phyloP scores from a whole-genome alignment of 2,113 vertebrate species.

The Delphinus delphis region DNA sequence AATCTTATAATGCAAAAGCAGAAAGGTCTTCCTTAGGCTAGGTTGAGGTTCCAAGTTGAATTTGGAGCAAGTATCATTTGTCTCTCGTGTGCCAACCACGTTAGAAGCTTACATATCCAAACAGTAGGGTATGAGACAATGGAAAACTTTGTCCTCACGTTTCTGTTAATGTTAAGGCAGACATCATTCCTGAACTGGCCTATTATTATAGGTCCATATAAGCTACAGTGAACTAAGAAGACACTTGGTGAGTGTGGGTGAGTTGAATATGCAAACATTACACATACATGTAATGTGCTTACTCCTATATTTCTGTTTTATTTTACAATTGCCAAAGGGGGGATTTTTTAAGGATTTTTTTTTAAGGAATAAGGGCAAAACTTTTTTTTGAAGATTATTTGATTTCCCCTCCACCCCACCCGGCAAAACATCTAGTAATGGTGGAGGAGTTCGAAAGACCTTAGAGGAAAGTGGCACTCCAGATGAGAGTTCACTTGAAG shows the following conservation, averaged over 20 bases:
- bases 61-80: background rate
- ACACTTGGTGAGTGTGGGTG: background rate
- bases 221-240: background rate
- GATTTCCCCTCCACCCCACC: background rate
- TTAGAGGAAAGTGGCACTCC: background rate
- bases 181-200: slow-evolving; percentile 11
- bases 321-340: background rate
- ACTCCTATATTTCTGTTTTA: background rate
- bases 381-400: background rate
- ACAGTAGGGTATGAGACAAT: slow-evolving; percentile 29
- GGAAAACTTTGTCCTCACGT: slow-evolving; percentile 58
- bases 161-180: slow-evolving; percentile 48
- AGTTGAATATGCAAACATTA: background rate
- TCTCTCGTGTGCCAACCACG: slow-evolving; percentile 45
- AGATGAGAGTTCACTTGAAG: background rate
- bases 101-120: slow-evolving; percentile 14
- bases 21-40: background rate
- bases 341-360: background rate
- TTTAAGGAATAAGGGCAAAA: background rate
- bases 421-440: background rate
- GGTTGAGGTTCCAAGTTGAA: background rate
- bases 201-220: slow-evolving; percentile 41
- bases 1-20: background rate
- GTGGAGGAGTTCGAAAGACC: background rate
- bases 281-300: background rate